Percentiles rank a stretch among this genome's conserved stretches.
phyloP scores from a whole-genome alignment of 2,113 vertebrate genomes.

The Pampusana beccarii region DNA sequence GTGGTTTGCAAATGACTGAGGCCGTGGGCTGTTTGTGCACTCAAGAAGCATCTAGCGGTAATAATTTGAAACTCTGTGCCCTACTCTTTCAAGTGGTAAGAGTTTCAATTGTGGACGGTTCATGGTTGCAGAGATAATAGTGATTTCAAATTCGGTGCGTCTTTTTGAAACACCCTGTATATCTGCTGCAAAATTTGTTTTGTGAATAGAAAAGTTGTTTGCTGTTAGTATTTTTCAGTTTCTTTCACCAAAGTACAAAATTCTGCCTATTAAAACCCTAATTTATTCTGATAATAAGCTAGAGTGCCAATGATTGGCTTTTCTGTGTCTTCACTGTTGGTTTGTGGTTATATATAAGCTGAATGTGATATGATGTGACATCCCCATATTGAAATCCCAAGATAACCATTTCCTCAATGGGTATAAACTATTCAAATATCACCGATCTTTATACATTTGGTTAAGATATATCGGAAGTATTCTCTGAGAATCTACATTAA shows the following conservation, averaged over 20 bases:
- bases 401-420: background rate
- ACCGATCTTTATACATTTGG: background rate
- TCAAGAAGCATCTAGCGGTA: too few relatives aligned
- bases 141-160: too few relatives aligned
- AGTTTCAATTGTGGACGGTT: too few relatives aligned
- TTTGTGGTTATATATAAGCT: background rate
- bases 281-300: background rate
- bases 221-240: background rate
- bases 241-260: background rate
- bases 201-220: background rate
- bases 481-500: background rate
- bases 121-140: too few relatives aligned
- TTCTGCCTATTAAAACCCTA: background rate
- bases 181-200: background rate
- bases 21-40: too few relatives aligned
- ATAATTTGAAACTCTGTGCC: too few relatives aligned
- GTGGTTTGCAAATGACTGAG: too few relatives aligned
- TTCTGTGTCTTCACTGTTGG: background rate
- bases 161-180: too few relatives aligned
- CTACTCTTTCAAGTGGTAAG: too few relatives aligned
- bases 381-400: background rate
- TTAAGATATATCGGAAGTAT: background rate
- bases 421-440: background rate
- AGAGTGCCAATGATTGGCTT: background rate
- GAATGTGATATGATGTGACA: background rate